phyloP scores from a whole-genome alignment of 2,797 vertebrate species.

The Poeciliopsis turneri region DNA sequence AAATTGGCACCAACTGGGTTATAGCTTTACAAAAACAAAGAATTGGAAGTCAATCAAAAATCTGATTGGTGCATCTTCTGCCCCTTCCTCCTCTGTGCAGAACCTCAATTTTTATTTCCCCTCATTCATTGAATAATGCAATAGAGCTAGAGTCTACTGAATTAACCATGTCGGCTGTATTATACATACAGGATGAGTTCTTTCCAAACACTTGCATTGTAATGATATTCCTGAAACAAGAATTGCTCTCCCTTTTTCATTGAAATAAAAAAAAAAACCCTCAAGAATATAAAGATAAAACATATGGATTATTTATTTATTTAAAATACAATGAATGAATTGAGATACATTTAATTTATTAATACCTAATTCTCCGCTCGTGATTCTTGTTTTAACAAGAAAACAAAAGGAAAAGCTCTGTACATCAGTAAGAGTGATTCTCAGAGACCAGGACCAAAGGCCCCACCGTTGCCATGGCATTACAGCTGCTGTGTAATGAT shows the following conservation, averaged over 20 bases:
- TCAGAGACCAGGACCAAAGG: conserved; percentile 63
- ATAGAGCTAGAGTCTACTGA: conserved; percentile 34
- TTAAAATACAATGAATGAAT: conserved; percentile 84
- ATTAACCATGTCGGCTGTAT: conserved; percentile 40
- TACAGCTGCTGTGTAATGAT: conserved; percentile 65
- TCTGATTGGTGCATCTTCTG: not conserved
- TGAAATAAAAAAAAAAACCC: conserved; percentile 75
- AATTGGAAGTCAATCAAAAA: conserved; percentile 3
- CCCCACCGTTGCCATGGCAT: conserved; percentile 42
- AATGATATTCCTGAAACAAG: conserved; percentile 29
- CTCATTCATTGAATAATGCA: conserved; percentile 41
- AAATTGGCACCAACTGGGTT: not conserved
- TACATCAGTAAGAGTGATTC: conserved; percentile 88
- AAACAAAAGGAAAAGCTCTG: conserved; percentile 89
- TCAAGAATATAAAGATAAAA: conserved; percentile 77
- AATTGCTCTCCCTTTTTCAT: conserved; percentile 54
- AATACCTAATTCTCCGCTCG: conserved; percentile 79
- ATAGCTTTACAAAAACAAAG: not conserved
- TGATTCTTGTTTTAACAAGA: conserved; percentile 82
- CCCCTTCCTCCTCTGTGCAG: not conserved
- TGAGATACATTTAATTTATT: conserved; percentile 81
- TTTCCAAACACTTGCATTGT: conserved; percentile 50
- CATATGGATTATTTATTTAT: conserved; percentile 86
- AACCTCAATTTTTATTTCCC: conserved; percentile 6
- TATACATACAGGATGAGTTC: conserved; percentile 37